phyloP scores from a whole-genome alignment of 1,140 invertebrate species.

The Drosophila arizonae region DNA sequence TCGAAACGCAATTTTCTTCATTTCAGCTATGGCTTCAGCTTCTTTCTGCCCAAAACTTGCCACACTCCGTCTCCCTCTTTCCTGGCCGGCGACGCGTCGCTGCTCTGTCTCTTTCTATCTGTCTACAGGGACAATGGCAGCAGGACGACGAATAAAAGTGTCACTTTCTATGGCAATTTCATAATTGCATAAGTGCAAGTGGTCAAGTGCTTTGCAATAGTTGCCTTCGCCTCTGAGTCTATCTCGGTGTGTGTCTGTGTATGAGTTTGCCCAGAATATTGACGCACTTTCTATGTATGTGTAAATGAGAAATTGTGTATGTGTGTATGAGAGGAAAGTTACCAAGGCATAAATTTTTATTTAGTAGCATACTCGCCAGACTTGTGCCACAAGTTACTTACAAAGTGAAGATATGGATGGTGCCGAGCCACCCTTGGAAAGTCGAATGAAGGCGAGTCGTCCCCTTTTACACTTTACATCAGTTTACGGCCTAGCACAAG shows the following conservation, averaged over 20 bases:
- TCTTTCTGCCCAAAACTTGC: conserved; percentile 22
- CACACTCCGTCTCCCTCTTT: conserved; percentile 1
- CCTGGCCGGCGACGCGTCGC: background rate
- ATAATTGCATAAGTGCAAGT: conserved; percentile 82
- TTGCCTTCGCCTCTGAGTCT: conserved; percentile 16
- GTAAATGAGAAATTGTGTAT: background rate
- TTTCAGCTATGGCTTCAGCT: conserved; percentile 33
- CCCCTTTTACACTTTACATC: too few species aligned
- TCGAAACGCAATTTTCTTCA: conserved; percentile 78
- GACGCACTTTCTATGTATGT: conserved; percentile 6
- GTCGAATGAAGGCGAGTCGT: conserved; percentile 27
- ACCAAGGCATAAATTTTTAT: conserved; percentile 71
- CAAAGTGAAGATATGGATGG: conserved; percentile 64
- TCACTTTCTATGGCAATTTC: conserved; percentile 81
- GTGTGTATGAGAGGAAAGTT: conserved; percentile 1
- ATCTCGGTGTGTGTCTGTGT: background rate
- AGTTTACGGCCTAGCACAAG: too few species aligned
- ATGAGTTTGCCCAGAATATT: background rate
- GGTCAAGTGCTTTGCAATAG: conserved; percentile 74
- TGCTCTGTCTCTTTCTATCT: background rate
- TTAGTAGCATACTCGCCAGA: conserved; percentile 65
- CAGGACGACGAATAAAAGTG: conserved; percentile 77
- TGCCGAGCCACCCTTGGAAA: conserved; percentile 43
- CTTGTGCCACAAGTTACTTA: conserved; percentile 67
- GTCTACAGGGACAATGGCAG: conserved; percentile 60